A percentile compares a stretch with the other conserved stretches of the same genome.
Evolutionary conservation across 2,113 vertebrate genomes (phyloP).

Genomic region (Rhodinocichla rosea): DNA sequence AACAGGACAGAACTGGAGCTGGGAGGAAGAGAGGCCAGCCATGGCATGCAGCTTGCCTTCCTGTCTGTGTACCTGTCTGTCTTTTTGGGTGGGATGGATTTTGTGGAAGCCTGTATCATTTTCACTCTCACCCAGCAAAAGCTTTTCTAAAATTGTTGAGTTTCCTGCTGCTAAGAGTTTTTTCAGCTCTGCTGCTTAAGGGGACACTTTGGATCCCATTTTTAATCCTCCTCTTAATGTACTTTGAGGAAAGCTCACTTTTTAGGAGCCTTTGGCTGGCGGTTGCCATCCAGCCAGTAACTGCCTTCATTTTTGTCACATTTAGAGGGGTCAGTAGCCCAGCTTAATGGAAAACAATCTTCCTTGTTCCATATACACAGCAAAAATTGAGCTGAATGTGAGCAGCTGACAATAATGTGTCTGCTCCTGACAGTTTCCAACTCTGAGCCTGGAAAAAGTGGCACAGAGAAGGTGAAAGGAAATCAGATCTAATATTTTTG

Average conservation of each 20-base stretch:
- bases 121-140: not conserved
- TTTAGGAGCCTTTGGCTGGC: not conserved
- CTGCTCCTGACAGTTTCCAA: not conserved
- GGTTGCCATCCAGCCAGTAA: not conserved
- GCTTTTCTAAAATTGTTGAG: not conserved
- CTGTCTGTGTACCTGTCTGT: too few relatives aligned
- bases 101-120: not conserved
- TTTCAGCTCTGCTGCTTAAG: not conserved
- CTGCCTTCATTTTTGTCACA: not conserved
- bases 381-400: not conserved
- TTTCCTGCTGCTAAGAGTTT: not conserved
- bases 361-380: not conserved
- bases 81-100: not conserved
- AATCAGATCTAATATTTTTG: not conserved
- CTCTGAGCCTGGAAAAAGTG: not conserved
- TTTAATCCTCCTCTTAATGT: not conserved
- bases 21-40: not conserved
- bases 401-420: not conserved
- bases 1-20: not conserved
- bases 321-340: not conserved
- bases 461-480: not conserved
- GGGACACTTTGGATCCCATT: rapidly evolving
- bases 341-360: not conserved
- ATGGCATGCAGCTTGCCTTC: not conserved
- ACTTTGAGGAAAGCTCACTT: not conserved